Percentiles rank a stretch among this genome's conserved stretches.
Conservation (phyloP, 2,113 vertebrate genomes). For the Phrynosoma blainvillii region DNA sequence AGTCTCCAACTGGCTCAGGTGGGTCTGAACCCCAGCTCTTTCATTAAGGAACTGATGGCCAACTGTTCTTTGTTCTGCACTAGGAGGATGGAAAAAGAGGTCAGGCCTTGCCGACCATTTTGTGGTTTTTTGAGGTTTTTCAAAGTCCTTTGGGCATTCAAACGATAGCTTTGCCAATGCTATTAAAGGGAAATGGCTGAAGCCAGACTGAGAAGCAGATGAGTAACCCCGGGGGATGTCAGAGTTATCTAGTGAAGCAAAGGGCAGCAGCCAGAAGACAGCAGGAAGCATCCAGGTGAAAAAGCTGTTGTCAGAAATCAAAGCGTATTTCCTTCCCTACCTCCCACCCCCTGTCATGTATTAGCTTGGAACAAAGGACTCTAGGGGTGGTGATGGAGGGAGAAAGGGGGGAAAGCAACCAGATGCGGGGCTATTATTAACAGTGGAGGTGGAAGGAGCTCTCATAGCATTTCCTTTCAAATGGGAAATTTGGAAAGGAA, state of each 20-base stretch:
- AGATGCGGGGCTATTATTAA: not conserved
- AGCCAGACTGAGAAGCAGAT: slow-evolving; percentile 24
- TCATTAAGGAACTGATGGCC: too few species aligned
- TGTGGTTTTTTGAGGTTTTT: slow-evolving; percentile 1
- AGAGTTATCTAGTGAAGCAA: not conserved
- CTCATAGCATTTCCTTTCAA: not conserved
- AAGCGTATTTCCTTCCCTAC: not conserved
- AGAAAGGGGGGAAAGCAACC: too few species aligned
- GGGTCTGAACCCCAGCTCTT: not conserved
- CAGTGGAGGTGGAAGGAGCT: too few species aligned
- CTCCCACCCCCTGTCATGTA: not conserved
- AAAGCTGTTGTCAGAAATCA: slow-evolving; percentile 26
- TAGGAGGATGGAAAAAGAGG: fast-evolving
- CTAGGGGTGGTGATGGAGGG: not conserved
- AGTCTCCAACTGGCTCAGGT: not conserved
- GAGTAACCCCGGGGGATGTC: slow-evolving; percentile 23
- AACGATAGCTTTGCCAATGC: slow-evolving; percentile 19
- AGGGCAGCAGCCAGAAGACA: not conserved
- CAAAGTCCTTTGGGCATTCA: not conserved
- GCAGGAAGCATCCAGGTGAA: slow-evolving; percentile 22
- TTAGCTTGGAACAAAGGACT: not conserved
- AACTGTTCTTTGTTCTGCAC: not conserved
- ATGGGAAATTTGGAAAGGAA: slow-evolving; percentile 38
- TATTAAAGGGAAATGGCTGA: slow-evolving; percentile 12
- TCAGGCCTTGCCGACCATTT: not conserved